phyloP scores from a whole-genome alignment of 2,797 vertebrate species.

The Potorous gilbertii region DNA sequence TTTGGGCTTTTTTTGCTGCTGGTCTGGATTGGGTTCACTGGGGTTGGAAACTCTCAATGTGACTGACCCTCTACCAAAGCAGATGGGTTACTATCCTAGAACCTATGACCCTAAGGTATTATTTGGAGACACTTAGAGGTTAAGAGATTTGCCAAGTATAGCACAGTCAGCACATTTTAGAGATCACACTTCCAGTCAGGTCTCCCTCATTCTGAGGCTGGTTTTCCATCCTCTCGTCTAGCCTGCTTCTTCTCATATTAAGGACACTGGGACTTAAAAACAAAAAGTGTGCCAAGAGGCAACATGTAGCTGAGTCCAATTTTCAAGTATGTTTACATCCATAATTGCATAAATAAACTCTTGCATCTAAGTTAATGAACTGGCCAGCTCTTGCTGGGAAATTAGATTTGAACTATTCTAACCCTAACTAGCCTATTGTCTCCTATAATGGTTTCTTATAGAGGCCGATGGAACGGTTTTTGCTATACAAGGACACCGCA shows the following conservation, averaged over 20 bases:
- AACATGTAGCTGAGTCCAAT: neutral
- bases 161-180: neutral
- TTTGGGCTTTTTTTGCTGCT: neutral
- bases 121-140: neutral
- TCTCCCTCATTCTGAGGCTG: neutral
- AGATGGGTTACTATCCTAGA: neutral
- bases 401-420: neutral
- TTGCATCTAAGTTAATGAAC: neutral
- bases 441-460: neutral
- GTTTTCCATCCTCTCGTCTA: neutral
- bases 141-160: neutral
- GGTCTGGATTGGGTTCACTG: neutral
- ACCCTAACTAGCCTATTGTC: neutral
- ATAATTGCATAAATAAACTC: neutral
- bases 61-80: neutral
- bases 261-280: neutral
- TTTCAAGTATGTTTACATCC: slow-evolving; percentile 38
- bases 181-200: neutral
- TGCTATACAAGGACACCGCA: neutral
- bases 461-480: neutral
- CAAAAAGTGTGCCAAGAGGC: neutral
- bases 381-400: neutral
- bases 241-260: neutral
- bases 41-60: neutral
- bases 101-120: neutral